Evolutionary conservation across 2,797 vertebrate species (phyloP).

Genomic region (Crocidura indochinensis): DNA sequence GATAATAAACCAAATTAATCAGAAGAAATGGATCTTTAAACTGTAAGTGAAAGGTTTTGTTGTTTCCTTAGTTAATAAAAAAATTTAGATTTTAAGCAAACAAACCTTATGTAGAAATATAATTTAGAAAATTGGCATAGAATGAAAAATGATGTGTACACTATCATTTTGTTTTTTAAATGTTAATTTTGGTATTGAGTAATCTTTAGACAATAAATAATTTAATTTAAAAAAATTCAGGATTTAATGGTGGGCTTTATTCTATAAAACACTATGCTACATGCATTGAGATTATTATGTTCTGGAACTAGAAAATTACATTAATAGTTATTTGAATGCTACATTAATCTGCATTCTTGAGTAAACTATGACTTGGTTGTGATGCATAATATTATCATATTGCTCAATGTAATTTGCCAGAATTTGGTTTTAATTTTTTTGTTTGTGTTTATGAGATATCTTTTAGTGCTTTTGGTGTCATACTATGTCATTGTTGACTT

Average conservation of each 20-base stretch:
- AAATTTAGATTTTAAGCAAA: too few species aligned
- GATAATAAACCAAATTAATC: too few species aligned
- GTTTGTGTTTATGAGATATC: not conserved
- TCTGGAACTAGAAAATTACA: not conserved
- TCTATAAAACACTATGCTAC: not conserved
- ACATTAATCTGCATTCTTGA: constrained; percentile 14
- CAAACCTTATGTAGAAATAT: too few species aligned
- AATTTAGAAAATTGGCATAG: not conserved
- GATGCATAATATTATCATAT: not conserved
- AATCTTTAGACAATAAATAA: not conserved
- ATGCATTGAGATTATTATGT: not conserved
- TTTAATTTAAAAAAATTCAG: not conserved
- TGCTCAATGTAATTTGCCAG: constrained; percentile 38
- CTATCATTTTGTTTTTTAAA: constrained; percentile 8
- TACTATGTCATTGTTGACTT: not conserved
- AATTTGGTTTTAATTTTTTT: constrained; percentile 12
- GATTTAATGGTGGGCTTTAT: not conserved
- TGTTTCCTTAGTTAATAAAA: not conserved
- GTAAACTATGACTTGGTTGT: constrained; percentile 3
- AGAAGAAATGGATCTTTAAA: constrained; percentile 46
- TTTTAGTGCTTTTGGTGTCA: constrained; percentile 40
- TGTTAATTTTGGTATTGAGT: not conserved
- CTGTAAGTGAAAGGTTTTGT: constrained; percentile 18
- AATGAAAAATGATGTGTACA: constrained; percentile 5
- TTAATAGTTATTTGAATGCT: constrained; percentile 9